A percentile compares a stretch with the other conserved stretches of the same genome.
These are phyloP conservation scores for Arctocebus calabarensis DNA, from an alignment of 2,797 vertebrate genomes.

Conservation along the genomic window DNA sequence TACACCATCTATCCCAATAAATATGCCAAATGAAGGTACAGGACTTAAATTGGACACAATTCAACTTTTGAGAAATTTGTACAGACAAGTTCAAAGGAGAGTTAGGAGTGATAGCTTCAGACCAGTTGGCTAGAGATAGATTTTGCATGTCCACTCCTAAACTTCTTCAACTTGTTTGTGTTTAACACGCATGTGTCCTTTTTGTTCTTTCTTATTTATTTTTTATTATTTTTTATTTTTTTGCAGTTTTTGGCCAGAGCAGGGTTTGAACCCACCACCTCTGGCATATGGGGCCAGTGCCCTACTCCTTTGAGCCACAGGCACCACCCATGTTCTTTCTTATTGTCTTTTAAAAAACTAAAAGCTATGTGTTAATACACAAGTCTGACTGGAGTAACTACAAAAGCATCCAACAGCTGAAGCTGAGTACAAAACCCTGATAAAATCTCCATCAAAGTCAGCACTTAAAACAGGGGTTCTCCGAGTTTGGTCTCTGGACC, in stretches of 20 bases:
- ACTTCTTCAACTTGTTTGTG: not conserved
- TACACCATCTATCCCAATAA: not conserved
- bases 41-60: not conserved
- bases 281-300: too few relatives aligned
- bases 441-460: not conserved
- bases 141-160: not conserved
- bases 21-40: not conserved
- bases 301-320: too few relatives aligned
- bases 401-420: not conserved
- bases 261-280: too few relatives aligned
- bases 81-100: not conserved
- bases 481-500: not conserved
- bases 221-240: too few relatives aligned
- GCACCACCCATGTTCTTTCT: too few relatives aligned
- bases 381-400: not conserved
- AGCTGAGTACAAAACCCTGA: not conserved
- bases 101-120: not conserved
- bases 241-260: too few relatives aligned
- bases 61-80: not conserved
- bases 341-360: not conserved
- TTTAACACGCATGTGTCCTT: not conserved
- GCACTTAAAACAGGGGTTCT: not conserved
- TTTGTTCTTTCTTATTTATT: not conserved
- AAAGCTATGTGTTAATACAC: not conserved
- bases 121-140: not conserved